Percentiles rank a stretch among this genome's conserved stretches.
These are phyloP conservation scores for Oreotrochilus melanogaster DNA, from an alignment of 2,113 vertebrate species.

Conservation along the genomic window DNA sequence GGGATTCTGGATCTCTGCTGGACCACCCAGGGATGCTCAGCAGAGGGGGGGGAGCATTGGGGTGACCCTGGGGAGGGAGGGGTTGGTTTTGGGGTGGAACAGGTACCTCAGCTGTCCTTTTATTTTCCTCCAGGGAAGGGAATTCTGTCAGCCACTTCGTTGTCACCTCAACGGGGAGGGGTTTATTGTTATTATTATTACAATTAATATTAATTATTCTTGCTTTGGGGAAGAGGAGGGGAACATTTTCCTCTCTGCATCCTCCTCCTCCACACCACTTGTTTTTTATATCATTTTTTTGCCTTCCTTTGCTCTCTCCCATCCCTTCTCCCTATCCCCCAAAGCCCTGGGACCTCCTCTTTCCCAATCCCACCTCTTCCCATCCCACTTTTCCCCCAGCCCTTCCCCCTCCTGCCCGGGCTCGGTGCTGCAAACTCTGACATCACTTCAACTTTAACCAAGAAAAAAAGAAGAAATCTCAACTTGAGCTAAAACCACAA, in stretches of 20 bases:
- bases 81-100: slow-evolving; percentile 33
- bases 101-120: slow-evolving; percentile 59
- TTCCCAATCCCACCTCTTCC: not conserved
- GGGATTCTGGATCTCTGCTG: slow-evolving; percentile 10
- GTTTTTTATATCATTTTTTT: not conserved
- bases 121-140: slow-evolving; percentile 39
- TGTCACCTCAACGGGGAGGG: slow-evolving; percentile 37
- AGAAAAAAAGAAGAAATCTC: not conserved
- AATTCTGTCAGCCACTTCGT: not conserved
- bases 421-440: slow-evolving; percentile 42
- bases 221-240: not conserved
- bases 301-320: slow-evolving; percentile 8
- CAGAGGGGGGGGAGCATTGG: too few species aligned
- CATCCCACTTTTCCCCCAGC: slow-evolving; percentile 2
- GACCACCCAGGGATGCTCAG: not conserved
- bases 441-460: slow-evolving; percentile 25
- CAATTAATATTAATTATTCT: not conserved
- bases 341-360: not conserved
- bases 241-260: not conserved
- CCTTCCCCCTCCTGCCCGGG: slow-evolving; percentile 9
- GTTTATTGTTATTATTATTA: not conserved
- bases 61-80: too few species aligned
- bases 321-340: not conserved
- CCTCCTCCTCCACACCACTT: not conserved
- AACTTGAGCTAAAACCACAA: not conserved